These are phyloP conservation scores for Caenorhabditis angaria DNA, from an alignment of 2,888 invertebrate species.

Conservation along the genomic window DNA sequence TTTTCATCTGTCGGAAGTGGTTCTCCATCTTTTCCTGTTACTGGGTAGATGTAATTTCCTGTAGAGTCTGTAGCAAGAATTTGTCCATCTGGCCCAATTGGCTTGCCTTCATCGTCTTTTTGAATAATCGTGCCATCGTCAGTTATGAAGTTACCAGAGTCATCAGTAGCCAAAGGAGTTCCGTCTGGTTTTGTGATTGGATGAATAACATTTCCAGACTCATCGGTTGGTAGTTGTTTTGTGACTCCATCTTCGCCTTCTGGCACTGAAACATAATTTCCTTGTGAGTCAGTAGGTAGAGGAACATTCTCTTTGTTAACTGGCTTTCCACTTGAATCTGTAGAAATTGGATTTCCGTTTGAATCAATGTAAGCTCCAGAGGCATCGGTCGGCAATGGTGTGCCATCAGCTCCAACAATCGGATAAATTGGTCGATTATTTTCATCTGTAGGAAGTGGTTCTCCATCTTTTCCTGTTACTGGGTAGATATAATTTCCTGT, in stretches of 20 bases:
- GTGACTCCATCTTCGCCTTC: conserved; percentile 11
- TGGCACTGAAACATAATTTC: conserved; percentile 27
- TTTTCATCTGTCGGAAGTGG: conserved; percentile 34
- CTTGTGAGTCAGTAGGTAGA: conserved; percentile 53
- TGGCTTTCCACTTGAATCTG: conserved; percentile 28
- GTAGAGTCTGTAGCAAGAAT: conserved; percentile 41
- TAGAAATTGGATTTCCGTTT: conserved; percentile 28
- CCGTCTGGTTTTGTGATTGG: conserved; percentile 46
- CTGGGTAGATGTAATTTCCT: conserved; percentile 35
- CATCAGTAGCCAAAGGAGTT: conserved; percentile 39
- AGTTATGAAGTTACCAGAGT: conserved; percentile 28
- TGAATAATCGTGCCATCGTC: conserved; percentile 36
- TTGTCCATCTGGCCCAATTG: conserved; percentile 37
- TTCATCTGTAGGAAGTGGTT: conserved; percentile 23
- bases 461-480: conserved; percentile 26
- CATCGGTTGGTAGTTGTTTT: conserved; percentile 28
- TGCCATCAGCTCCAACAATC: conserved; percentile 19
- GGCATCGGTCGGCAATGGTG: conserved; percentile 34
- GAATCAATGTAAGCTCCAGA: conserved; percentile 39
- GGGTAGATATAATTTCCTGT: conserved; percentile 20
- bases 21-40: conserved; percentile 17
- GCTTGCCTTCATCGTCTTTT: conserved; percentile 48
- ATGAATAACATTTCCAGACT: conserved; percentile 32
- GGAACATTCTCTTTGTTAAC: conserved; percentile 37
- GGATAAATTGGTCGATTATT: conserved; percentile 37